Base-by-base conservation (phyloP, 92 coral and sea anemone genomes). In the Porites evermanni region DNA sequence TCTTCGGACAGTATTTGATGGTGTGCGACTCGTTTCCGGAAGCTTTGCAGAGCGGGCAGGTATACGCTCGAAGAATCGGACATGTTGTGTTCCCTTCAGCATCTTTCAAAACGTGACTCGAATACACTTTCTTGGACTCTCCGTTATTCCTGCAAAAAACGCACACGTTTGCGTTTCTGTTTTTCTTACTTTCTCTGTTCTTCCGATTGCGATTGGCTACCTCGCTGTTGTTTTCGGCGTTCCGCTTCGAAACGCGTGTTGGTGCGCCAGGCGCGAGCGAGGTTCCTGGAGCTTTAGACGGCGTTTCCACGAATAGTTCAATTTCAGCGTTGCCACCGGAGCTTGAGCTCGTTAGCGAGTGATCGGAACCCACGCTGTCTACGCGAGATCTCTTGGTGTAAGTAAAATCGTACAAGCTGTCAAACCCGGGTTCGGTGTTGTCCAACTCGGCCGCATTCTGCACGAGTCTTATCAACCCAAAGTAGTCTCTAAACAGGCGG, bases 61-160 rank as follows among this genome's bases (percentile, higher is more conserved):
- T 97, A 88, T 97, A 97, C 0, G 99, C 99, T 60, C 99, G 95
- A 2, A 97, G 90, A 52, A 97, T 97, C 3, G 99, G 99, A 61
- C 99, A 97, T 2, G 96, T 94, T 4, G 99, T 97, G 82, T 95
- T 93, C 7, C 99, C 99, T 74, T 97, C 98, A 11, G 94, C 91
- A 93, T 97, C 99, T 59, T 97, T 97, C 51, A 97, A 82, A 20
- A 97, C 90, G 77, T 97, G 99, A 54, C 99, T 97, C 0, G 98
- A 93, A 77, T 97, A 97, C 18, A 97, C 99, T 64, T 97, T 97
- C 91, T 97, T 97, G 90, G 98, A 95, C 74, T 97, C 99, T 0
- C 99, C 99, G 88, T 97, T 97, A 90, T 97, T 97, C 77, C 99
- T 93, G 88, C 99, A 97, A 78, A 97, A 97, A 17, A 97, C 99